phyloP scores from a whole-genome alignment of 2,888 invertebrate genomes.

The Eilema sororculum region DNA sequence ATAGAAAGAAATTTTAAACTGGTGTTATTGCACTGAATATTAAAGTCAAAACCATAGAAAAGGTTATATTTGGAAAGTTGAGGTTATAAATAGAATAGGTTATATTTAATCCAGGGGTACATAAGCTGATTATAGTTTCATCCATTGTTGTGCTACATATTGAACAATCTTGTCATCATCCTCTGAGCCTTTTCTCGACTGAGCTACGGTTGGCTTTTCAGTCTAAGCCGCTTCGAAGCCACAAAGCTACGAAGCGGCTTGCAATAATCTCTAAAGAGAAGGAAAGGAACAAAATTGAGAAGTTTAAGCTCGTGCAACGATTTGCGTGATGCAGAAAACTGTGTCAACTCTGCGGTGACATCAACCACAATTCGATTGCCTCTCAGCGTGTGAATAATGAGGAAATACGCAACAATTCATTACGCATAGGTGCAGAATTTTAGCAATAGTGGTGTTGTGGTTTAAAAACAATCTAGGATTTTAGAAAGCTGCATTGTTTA shows the following conservation, averaged over 20 bases:
- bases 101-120: neutral
- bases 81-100: slow-evolving; percentile 12
- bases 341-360: neutral
- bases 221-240: no score
- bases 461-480: no score
- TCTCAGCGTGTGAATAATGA: neutral
- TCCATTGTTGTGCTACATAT: neutral
- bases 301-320: neutral
- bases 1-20: slow-evolving; percentile 7
- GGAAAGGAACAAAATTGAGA: neutral
- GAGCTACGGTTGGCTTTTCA: no score
- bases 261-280: neutral
- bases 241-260: no score
- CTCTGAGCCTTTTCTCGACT: no score
- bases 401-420: neutral
- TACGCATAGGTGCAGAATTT: neutral
- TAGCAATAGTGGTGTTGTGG: neutral
- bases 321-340: neutral
- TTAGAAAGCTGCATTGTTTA: no score
- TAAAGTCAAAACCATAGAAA: slow-evolving; percentile 16
- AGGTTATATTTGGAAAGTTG: slow-evolving; percentile 14
- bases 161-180: no score
- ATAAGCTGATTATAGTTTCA: slow-evolving; percentile 17
- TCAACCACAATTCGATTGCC: slow-evolving; percentile 1
- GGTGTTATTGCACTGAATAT: slow-evolving; percentile 10